These are phyloP conservation scores for Ovibos moschatus DNA, from an alignment of 2,113 vertebrate species.

Conservation along the genomic window DNA sequence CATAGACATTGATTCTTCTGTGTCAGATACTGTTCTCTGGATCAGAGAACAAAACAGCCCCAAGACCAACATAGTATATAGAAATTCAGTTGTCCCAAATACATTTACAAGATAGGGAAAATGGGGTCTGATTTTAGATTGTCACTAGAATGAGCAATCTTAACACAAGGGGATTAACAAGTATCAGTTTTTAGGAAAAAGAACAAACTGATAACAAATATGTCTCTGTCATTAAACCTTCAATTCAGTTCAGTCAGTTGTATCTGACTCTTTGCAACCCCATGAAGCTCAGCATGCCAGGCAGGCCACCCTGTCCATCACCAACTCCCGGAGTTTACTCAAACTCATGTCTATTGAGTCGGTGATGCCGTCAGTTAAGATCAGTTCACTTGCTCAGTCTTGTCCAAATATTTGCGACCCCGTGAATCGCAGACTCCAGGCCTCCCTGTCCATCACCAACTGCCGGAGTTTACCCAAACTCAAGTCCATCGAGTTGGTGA, in stretches of 20 bases:
- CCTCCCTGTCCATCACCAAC: no score
- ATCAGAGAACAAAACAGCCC: background rate
- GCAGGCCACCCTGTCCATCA: no score
- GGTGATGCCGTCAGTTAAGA: no score
- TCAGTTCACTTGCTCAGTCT: background rate
- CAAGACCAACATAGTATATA: background rate
- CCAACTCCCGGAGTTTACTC: no score
- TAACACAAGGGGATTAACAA: background rate
- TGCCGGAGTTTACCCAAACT: no score
- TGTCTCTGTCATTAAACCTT: background rate
- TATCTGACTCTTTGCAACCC: no score
- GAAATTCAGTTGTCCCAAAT: background rate
- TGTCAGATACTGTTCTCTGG: background rate
- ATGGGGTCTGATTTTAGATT: background rate
- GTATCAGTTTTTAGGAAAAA: background rate
- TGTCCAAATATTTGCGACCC: no score
- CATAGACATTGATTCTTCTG: background rate
- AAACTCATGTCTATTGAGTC: no score
- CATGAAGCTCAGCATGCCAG: rapidly evolving
- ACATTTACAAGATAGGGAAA: background rate
- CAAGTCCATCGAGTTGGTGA: no score
- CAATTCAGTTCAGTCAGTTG: no score
- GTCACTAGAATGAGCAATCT: background rate
- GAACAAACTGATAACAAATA: background rate
- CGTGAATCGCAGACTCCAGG: no score